Conservation (phyloP, 2,797 vertebrate genomes). For the Onychomys leucogaster region DNA sequence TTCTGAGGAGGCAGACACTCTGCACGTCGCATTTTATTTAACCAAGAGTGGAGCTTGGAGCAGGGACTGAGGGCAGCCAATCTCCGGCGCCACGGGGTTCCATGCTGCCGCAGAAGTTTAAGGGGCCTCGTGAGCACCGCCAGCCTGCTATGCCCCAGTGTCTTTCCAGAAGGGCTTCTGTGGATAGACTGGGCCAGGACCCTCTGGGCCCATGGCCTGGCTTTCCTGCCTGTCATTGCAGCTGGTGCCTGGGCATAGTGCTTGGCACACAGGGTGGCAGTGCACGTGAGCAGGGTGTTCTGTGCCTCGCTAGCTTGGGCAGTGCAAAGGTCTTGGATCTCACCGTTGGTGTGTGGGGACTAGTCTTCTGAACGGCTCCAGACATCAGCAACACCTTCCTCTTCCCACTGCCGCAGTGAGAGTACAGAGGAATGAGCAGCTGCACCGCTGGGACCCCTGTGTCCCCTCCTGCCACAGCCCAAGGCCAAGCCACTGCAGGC, state of each 20-base stretch:
- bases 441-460: conserved; percentile 96
- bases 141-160: too few relatives aligned
- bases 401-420: conserved; percentile 90
- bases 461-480: conserved; percentile 94
- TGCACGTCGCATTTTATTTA: background rate
- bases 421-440: conserved; percentile 96
- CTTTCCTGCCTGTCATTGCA: background rate
- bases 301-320: background rate
- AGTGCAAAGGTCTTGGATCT: background rate
- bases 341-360: too few relatives aligned
- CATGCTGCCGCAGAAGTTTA: background rate
- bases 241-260: too few relatives aligned
- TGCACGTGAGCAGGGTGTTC: background rate
- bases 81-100: background rate
- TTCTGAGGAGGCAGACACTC: background rate
- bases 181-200: background rate
- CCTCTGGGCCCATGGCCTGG: background rate
- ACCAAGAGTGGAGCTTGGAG: background rate
- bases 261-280: background rate
- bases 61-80: background rate
- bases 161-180: background rate
- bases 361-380: background rate
- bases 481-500: conserved; percentile 93
- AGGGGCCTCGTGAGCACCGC: background rate
- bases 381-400: background rate